These are phyloP conservation scores for Laticauda laticaudata DNA, from an alignment of 2,113 vertebrate species.

Conservation along the genomic window DNA sequence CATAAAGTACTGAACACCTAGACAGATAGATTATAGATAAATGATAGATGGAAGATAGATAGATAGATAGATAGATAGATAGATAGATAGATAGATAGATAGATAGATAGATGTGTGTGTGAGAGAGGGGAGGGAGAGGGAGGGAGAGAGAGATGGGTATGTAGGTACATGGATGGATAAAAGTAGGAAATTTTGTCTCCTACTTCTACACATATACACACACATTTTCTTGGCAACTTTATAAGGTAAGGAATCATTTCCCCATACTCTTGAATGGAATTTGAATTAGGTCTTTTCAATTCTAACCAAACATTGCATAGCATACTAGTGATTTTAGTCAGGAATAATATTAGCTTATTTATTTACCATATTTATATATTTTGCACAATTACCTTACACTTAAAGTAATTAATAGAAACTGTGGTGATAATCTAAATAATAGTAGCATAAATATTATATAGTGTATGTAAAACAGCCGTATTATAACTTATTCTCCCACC, in stretches of 20 bases:
- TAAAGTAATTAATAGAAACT: neutral
- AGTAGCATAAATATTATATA: neutral
- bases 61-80: neutral
- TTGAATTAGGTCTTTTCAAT: neutral
- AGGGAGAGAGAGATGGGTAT: no score
- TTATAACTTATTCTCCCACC: neutral
- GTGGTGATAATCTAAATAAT: neutral
- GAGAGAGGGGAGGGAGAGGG: no score
- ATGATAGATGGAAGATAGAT: neutral
- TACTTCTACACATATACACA: neutral
- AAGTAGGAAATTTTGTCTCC: neutral
- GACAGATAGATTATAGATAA: neutral
- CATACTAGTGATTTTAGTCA: neutral
- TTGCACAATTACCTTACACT: neutral
- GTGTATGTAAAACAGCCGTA: neutral
- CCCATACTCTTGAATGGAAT: neutral
- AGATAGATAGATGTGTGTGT: no score
- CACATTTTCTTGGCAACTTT: neutral
- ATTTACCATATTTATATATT: neutral
- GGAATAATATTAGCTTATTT: neutral
- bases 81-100: neutral
- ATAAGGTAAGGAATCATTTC: neutral
- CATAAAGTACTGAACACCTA: constrained; percentile 31
- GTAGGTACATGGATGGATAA: neutral
- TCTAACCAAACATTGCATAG: neutral